Evolutionary conservation across 2,113 vertebrate genomes (phyloP), one percentile per base, ranked within the genome.

Genomic region (Hydrochoerus hydrochaeris): DNA sequence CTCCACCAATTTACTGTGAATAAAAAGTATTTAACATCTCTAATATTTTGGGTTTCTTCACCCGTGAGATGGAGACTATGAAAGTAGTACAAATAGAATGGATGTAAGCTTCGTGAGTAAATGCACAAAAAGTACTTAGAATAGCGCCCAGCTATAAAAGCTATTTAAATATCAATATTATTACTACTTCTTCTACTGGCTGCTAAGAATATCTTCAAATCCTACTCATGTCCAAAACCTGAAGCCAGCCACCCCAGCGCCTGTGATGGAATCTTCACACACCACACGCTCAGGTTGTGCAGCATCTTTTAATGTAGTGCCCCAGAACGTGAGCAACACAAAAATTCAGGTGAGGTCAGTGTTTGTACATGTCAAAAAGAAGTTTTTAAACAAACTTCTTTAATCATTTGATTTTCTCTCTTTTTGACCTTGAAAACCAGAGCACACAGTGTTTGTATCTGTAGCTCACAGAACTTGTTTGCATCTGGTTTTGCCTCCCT

Each of bases 341-440:
- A 41, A 60, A 85, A 49, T 16, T 86, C 63, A 71, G 14, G 6
- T 30, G 6, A 80, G 32, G 3, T 75, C 69, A 65, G 10, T 80
- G 3, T 77, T 92, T 14, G 5, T 44, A 12, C 65, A 38, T 41
- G 17, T n/a, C n/a, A n/a, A n/a, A n/a, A n/a, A n/a, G n/a, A n/a
- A n/a, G n/a, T n/a, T n/a, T n/a, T n/a, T n/a, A n/a, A n/a, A n/a
- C 16, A 52, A 10, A 35, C 46, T 28, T 89, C 90, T 86, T 65
- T 32, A 28, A 0, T 78, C 7, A 69, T 90, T 46, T 52, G 26
- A 12, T 69, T n/a, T n/a, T 7, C 38, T 41, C 0, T 95, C 75
- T 85, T 97, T 97, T 94, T 97, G 71, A 87, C 80, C 90, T 97
- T 95, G 63, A 82, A 93, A n/a, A 5, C 89, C 2, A 96, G 83